A percentile compares a stretch with the other conserved stretches of the same genome.
These are phyloP conservation scores for Perca fluviatilis DNA, from an alignment of 2,113 vertebrate species.

Conservation along the genomic window DNA sequence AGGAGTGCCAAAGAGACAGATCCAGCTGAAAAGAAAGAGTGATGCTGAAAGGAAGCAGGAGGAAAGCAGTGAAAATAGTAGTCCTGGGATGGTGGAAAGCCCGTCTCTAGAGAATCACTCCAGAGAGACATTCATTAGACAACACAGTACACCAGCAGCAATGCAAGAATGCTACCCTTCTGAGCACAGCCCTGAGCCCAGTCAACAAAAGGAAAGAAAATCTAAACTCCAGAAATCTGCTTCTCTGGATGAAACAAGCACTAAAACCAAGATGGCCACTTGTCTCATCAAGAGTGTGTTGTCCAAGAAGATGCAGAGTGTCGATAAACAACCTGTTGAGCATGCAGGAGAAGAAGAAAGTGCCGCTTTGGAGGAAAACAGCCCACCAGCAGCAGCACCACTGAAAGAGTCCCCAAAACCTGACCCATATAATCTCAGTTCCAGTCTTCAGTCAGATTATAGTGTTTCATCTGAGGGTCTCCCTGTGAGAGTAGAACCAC, in stretches of 20 bases:
- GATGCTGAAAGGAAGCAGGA: slow-evolving; percentile 78
- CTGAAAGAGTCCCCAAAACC: slow-evolving; percentile 57
- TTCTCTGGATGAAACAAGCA: slow-evolving; percentile 86
- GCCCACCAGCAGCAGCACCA: slow-evolving; percentile 7
- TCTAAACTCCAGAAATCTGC: slow-evolving; percentile 86
- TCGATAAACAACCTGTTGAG: slow-evolving; percentile 75
- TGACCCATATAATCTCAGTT: slow-evolving; percentile 65
- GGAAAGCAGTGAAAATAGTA: slow-evolving; percentile 75
- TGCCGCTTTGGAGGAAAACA: slow-evolving; percentile 52
- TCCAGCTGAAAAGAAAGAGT: slow-evolving; percentile 90
- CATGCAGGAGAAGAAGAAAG: slow-evolving; percentile 52
- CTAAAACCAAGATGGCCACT: slow-evolving; percentile 89
- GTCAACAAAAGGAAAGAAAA: slow-evolving; percentile 63
- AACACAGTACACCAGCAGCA: slow-evolving; percentile 80
- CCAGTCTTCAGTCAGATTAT: slow-evolving; percentile 82
- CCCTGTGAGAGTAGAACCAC: slow-evolving; percentile 58
- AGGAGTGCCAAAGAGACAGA: slow-evolving; percentile 96
- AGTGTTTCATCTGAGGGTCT: slow-evolving; percentile 82
- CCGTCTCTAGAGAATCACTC: slow-evolving; percentile 59
- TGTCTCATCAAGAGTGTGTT: slow-evolving; percentile 91
- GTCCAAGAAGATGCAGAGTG: slow-evolving; percentile 91
- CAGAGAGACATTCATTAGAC: slow-evolving; percentile 79
- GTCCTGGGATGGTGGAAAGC: slow-evolving; percentile 67
- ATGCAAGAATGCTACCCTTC: slow-evolving; percentile 64
- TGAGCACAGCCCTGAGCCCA: slow-evolving; percentile 47